Evolutionary conservation across 2,888 invertebrate species (phyloP), one percentile per base, ranked within the genome.

Genomic region (Tanytarsus gracilentus): DNA sequence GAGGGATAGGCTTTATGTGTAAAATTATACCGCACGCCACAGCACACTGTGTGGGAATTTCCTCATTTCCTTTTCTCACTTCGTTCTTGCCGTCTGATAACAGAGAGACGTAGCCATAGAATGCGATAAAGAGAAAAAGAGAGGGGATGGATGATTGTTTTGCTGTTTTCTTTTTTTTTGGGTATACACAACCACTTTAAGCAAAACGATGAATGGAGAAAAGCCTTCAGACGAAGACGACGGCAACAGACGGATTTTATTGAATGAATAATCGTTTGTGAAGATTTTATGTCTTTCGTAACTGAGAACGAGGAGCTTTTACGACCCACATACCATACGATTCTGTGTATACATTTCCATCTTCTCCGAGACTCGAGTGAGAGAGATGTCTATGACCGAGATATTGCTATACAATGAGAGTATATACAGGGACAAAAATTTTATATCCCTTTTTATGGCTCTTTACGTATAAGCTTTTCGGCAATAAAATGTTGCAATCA

Each of bases 191-290:
- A n/a, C 8, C 18, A 6, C 9, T 4, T 5, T 11, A 18, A 18
- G 16, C 36, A 36, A 39, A 11, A 21, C 40, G 18, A 16, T 21
- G 23, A 18, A 18, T 21, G 44, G 21, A 2, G n/a, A 33, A 9
- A 9, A 33, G 33, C 33, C n/a, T 33, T 9, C n/a, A 33, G 33
- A 11, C 33, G 40, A 8, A 49, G 16, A 25, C 14, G 25, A 49
- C 40, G 14, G 11, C 49, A 49, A 14, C 26, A 49, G 49, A 49
- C 49, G 26, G 14, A 49, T 49, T 49, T 49, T 49, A 49, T 49
- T 49, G 49, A 49, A 49, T 49, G 49, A 49, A 25, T 49, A 49
- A 49, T 49, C 25, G 25, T 25, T 49, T n/a, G 49, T n/a, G 49
- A 40, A 26, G 25, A 26, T 26, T 16, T 26, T 49, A 14, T 27